Conservation (phyloP, 2,888 invertebrate genomes). For the Autographa gamma region DNA sequence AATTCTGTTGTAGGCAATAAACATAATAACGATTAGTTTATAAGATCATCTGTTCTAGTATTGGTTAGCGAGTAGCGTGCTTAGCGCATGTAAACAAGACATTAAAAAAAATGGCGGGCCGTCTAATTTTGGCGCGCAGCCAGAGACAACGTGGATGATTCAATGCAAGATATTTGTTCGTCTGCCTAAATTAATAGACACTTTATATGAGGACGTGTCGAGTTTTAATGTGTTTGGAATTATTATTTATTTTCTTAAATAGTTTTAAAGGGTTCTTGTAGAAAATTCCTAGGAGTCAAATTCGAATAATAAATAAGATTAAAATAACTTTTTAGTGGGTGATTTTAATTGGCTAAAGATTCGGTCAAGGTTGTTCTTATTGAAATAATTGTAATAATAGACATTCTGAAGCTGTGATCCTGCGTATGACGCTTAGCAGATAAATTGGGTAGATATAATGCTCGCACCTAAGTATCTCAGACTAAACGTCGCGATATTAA, state of each 20-base stretch:
- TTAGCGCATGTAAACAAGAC: conserved; percentile 53
- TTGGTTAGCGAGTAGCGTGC: conserved; percentile 30
- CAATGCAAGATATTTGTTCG: conserved; percentile 47
- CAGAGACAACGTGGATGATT: conserved; percentile 48
- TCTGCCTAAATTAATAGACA: conserved; percentile 50
- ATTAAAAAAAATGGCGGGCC: conserved; percentile 49
- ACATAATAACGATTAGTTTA: conserved; percentile 22
- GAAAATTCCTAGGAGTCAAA: not conserved
- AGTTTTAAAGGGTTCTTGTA: not conserved
- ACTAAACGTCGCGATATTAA: no score
- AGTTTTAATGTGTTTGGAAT: conserved; percentile 8
- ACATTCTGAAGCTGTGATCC: no score
- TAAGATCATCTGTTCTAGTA: conserved; percentile 38
- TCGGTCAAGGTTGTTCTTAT: not conserved
- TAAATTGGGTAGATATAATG: not conserved
- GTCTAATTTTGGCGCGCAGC: conserved; percentile 49
- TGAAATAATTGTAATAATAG: not conserved
- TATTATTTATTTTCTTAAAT: not conserved
- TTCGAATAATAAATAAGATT: not conserved
- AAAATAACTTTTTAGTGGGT: not conserved
- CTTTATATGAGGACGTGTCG: conserved; percentile 22
- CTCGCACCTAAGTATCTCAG: no score
- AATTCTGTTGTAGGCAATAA: not conserved
- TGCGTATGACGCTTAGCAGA: no score
- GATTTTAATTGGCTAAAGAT: not conserved